Conservation (phyloP, 1,140 invertebrate genomes). For the Nephotettix cincticeps region DNA sequence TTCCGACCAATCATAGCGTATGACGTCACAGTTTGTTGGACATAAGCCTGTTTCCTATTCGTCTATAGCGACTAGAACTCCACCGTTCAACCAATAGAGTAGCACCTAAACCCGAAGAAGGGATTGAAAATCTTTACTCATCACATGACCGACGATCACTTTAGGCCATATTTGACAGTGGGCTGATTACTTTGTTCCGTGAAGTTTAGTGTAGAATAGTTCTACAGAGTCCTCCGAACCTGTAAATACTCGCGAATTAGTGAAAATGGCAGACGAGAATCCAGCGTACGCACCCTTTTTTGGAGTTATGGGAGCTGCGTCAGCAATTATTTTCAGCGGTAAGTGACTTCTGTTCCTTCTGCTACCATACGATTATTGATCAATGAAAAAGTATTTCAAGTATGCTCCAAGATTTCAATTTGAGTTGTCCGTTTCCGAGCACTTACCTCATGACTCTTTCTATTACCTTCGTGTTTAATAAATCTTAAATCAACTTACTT, state of each 20-base stretch:
- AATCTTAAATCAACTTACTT: no score
- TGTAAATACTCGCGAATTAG: slow-evolving; percentile 57
- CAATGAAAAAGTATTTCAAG: not conserved
- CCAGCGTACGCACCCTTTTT: slow-evolving; percentile 95
- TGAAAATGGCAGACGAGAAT: slow-evolving; percentile 45
- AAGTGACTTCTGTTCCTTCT: slow-evolving; percentile 54
- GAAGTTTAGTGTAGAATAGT: slow-evolving; percentile 63
- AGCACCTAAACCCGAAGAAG: slow-evolving; percentile 34
- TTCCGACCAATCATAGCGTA: slow-evolving; percentile 27
- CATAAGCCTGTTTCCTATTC: slow-evolving; percentile 42
- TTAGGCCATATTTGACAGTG: slow-evolving; percentile 71
- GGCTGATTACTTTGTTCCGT: slow-evolving; percentile 59
- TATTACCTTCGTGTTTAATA: no score
- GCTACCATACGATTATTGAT: slow-evolving; percentile 31
- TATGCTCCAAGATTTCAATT: no score
- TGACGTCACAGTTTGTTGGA: slow-evolving; percentile 40
- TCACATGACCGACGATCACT: slow-evolving; percentile 68
- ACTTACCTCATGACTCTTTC: no score
- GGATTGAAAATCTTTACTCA: slow-evolving; percentile 46
- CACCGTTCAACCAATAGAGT: slow-evolving; percentile 40
- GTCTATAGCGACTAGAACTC: slow-evolving; percentile 27
- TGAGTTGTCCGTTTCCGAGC: no score
- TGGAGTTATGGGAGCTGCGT: slow-evolving; percentile 97
- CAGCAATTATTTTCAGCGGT: slow-evolving; percentile 98
- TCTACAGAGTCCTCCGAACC: slow-evolving; percentile 47